Percentiles rank a stretch among this genome's conserved stretches.
Evolutionary conservation across 1,140 invertebrate genomes (phyloP).

Genomic region (Drosophila tristis): DNA sequence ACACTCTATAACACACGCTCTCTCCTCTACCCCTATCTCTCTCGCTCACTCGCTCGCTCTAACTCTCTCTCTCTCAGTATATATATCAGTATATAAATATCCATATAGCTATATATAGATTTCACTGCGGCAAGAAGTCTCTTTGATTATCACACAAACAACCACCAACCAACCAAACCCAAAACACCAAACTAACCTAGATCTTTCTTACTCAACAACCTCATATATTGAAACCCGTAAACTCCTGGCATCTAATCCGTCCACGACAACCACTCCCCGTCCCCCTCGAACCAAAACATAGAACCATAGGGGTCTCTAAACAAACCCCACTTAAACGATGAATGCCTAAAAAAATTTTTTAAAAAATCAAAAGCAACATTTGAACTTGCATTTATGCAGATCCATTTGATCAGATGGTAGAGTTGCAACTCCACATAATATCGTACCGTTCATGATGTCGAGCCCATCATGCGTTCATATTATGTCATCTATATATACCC

Average conservation of each 20-base stretch:
- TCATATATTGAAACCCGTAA: constrained; percentile 67
- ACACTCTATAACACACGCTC: constrained; percentile 44
- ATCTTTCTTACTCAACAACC: constrained; percentile 43
- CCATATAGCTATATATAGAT: constrained; percentile 27
- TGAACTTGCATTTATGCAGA: constrained; percentile 81
- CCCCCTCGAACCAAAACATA: constrained; percentile 39
- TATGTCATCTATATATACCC: constrained; percentile 65
- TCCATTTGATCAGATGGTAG: constrained; percentile 83
- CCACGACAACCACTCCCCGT: not conserved
- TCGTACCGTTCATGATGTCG: constrained; percentile 75
- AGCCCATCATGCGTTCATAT: constrained; percentile 80
- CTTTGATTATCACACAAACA: constrained; percentile 51
- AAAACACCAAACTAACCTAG: constrained; percentile 47
- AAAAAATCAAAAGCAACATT: constrained; percentile 67
- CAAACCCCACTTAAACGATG: constrained; percentile 50
- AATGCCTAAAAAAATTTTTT: constrained; percentile 21
- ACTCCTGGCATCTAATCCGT: constrained; percentile 59
- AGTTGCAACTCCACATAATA: constrained; percentile 84
- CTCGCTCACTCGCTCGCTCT: constrained; percentile 8
- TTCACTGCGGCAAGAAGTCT: constrained; percentile 65
- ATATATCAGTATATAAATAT: constrained; percentile 26
- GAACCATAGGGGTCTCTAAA: constrained; percentile 51
- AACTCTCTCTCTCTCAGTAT: constrained; percentile 35
- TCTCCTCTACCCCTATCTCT: constrained; percentile 15
- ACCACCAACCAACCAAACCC: constrained; percentile 25